Conservation (phyloP, 2,888 invertebrate species). For the Stegophylla sp. region DNA sequence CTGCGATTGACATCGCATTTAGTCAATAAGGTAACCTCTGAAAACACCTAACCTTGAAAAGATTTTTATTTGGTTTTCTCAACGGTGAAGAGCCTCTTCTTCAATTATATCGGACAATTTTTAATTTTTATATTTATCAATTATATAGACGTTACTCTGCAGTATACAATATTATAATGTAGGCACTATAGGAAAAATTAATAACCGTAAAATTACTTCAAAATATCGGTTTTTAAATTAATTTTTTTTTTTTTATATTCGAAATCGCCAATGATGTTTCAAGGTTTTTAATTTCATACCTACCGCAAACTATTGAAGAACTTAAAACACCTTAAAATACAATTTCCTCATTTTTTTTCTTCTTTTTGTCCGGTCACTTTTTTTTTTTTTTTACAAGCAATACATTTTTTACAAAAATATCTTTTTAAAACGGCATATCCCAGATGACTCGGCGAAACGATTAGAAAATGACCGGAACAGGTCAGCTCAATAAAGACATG, state of each 20-base stretch:
- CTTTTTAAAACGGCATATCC: slow-evolving; percentile 23
- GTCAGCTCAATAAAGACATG: not conserved
- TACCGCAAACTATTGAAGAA: not conserved
- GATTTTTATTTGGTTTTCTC: not conserved
- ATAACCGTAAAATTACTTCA: slow-evolving; percentile 27
- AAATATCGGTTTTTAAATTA: slow-evolving; percentile 17
- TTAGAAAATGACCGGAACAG: slow-evolving; percentile 14
- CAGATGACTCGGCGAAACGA: slow-evolving; percentile 22
- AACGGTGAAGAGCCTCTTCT: not conserved
- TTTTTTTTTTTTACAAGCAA: not conserved
- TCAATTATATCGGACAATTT: not conserved
- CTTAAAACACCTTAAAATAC: not conserved
- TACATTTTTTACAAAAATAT: not conserved
- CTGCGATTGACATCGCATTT: not conserved
- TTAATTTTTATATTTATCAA: slow-evolving; percentile 11
- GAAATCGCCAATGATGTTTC: not conserved
- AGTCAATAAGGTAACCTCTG: not conserved
- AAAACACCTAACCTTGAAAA: not conserved
- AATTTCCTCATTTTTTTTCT: not conserved
- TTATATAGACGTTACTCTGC: not conserved
- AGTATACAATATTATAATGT: not conserved
- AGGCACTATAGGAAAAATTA: not conserved
- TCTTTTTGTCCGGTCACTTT: not conserved
- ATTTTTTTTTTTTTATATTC: not conserved
- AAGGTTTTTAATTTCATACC: slow-evolving; percentile 18